phyloP scores from a whole-genome alignment of 2,113 vertebrate genomes.

The Pachypanchax playfairii region DNA sequence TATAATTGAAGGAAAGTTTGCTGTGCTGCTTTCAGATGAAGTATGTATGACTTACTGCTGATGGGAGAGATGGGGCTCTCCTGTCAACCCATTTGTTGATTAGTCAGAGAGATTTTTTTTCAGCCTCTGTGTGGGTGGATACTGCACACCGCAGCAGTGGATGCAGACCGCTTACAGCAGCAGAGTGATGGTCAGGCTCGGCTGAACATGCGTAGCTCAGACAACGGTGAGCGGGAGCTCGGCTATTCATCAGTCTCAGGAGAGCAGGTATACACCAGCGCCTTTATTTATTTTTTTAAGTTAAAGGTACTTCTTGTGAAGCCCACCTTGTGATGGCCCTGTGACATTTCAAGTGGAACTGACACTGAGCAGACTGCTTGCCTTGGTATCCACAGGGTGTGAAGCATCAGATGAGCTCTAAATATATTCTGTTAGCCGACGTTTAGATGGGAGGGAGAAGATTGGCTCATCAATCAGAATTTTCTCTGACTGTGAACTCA shows the following conservation, averaged over 20 bases:
- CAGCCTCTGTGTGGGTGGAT: conserved; percentile 40
- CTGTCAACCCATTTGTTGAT: conserved; percentile 65
- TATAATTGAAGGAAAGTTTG: conserved; percentile 60
- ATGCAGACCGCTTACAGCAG: conserved; percentile 43
- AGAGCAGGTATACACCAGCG: conserved; percentile 47
- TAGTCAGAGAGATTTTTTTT: conserved; percentile 34
- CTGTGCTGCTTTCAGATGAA: conserved; percentile 42
- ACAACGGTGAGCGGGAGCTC: conserved; percentile 32
- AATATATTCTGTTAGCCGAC: conserved; percentile 51
- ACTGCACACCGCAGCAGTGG: conserved; percentile 22
- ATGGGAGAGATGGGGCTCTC: conserved; percentile 24
- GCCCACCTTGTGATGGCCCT: conserved; percentile 33
- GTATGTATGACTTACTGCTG: conserved; percentile 43
- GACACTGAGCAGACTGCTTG: conserved; percentile 61
- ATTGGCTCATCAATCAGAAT: conserved; percentile 70
- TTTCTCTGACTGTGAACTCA: conserved; percentile 43
- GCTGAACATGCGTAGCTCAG: conserved; percentile 35
- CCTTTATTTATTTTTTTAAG: conserved; percentile 37
- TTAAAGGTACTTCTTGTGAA: conserved; percentile 60
- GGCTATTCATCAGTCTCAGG: conserved; percentile 44
- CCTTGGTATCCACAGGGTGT: conserved; percentile 42
- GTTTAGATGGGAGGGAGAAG: conserved; percentile 50
- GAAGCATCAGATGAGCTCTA: conserved; percentile 43
- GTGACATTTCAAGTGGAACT: conserved; percentile 70
- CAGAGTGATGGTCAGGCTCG: conserved; percentile 61